These are phyloP conservation scores for Bombylius major DNA, from an alignment of 2,888 invertebrate species.

Conservation along the genomic window DNA sequence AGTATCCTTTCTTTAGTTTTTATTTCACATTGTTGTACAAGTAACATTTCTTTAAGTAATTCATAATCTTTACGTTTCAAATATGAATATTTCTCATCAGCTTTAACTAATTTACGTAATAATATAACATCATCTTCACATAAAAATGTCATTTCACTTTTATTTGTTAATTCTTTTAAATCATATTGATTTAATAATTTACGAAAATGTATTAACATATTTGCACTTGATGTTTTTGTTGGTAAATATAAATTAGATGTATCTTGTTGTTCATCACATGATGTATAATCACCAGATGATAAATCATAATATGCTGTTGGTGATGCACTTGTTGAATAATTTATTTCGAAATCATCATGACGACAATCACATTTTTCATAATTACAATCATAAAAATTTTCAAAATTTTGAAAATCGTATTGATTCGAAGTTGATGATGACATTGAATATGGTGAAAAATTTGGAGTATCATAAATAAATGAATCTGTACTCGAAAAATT, in stretches of 20 bases:
- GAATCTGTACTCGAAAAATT: too few relatives aligned
- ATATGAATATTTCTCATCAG: neutral
- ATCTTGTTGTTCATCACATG: neutral
- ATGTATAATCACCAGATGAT: neutral
- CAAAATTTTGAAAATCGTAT: neutral
- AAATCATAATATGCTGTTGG: neutral
- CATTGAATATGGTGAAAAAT: too few relatives aligned
- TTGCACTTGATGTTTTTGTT: neutral
- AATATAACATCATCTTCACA: neutral
- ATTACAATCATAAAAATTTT: neutral
- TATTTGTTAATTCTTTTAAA: neutral
- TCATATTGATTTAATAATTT: neutral
- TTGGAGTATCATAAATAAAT: too few relatives aligned
- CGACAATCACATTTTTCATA: neutral
- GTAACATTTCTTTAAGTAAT: neutral
- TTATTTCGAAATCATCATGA: neutral
- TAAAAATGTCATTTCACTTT: neutral
- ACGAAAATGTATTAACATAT: neutral
- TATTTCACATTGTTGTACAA: neutral
- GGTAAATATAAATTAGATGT: neutral
- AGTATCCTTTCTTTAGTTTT: neutral
- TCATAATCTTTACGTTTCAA: neutral
- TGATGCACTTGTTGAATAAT: neutral
- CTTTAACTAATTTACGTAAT: neutral
- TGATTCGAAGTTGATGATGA: too few relatives aligned